These are phyloP conservation scores for Seladonia tumulorum DNA, from an alignment of 2,888 invertebrate species.

Conservation along the genomic window DNA sequence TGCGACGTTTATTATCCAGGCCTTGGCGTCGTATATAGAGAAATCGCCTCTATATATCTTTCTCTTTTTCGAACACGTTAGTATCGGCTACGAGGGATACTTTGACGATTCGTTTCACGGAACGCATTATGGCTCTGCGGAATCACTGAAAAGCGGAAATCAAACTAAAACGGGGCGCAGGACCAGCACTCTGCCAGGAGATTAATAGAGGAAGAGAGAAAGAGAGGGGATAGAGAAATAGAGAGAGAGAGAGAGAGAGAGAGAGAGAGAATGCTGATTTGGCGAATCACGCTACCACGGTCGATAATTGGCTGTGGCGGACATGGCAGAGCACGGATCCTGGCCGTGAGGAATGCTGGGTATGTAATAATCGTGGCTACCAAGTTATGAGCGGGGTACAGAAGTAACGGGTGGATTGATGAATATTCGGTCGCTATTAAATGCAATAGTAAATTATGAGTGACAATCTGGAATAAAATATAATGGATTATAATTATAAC, in stretches of 20 bases:
- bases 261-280: constrained; percentile 25
- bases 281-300: constrained; percentile 35
- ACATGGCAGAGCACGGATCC: constrained; percentile 75
- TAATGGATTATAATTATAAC: constrained; percentile 82
- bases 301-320: constrained; percentile 57
- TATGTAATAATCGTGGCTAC: constrained; percentile 72
- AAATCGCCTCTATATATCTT: too few relatives aligned
- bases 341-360: constrained; percentile 72
- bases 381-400: constrained; percentile 73
- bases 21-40: too few relatives aligned
- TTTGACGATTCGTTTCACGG: constrained; percentile 17
- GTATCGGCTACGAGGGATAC: constrained; percentile 42
- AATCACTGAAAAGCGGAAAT: constrained; percentile 69
- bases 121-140: constrained; percentile 66
- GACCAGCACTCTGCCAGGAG: constrained; percentile 76
- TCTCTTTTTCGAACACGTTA: background rate
- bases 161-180: constrained; percentile 75
- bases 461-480: constrained; percentile 84
- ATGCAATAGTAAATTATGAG: constrained; percentile 78
- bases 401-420: constrained; percentile 74
- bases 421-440: constrained; percentile 72
- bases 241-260: background rate
- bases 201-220: constrained; percentile 8
- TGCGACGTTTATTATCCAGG: too few relatives aligned
- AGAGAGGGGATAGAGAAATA: background rate